phyloP scores from a whole-genome alignment of 2,888 invertebrate genomes.

The Lithophane socia region DNA sequence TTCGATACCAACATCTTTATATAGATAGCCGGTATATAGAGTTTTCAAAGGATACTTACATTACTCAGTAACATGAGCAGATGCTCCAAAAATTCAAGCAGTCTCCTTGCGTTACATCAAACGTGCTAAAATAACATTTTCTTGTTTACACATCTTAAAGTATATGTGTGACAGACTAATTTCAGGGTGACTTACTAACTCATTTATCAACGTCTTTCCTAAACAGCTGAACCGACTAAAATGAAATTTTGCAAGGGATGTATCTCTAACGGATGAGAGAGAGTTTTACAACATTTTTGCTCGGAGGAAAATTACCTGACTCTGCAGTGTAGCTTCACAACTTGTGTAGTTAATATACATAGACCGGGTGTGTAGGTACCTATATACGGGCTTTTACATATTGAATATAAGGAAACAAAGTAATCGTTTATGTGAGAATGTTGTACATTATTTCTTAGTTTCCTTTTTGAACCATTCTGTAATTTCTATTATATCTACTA shows the following conservation, averaged over 20 bases:
- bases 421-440: neutral
- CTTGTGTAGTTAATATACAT: conserved; percentile 5
- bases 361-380: neutral
- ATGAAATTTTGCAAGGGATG: conserved; percentile 56
- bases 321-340: conserved; percentile 12
- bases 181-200: conserved; percentile 49
- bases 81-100: neutral
- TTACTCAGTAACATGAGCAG: neutral
- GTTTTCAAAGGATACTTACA: neutral
- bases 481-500: neutral
- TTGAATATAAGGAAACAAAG: neutral
- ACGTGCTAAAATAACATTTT: conserved; percentile 19
- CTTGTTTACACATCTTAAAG: conserved; percentile 7
- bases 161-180: conserved; percentile 43
- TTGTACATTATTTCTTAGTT: neutral
- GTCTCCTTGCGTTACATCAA: conserved; percentile 1
- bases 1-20: no score
- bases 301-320: conserved; percentile 32
- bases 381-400: neutral
- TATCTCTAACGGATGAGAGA: conserved; percentile 43
- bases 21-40: neutral
- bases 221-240: conserved; percentile 61
- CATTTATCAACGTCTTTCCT: conserved; percentile 61
- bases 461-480: neutral
- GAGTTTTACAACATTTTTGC: conserved; percentile 47